Percentiles rank a stretch among this genome's conserved stretches.
phyloP scores from a whole-genome alignment of 2,113 vertebrate genomes.

The Tylochromis polylepis region DNA sequence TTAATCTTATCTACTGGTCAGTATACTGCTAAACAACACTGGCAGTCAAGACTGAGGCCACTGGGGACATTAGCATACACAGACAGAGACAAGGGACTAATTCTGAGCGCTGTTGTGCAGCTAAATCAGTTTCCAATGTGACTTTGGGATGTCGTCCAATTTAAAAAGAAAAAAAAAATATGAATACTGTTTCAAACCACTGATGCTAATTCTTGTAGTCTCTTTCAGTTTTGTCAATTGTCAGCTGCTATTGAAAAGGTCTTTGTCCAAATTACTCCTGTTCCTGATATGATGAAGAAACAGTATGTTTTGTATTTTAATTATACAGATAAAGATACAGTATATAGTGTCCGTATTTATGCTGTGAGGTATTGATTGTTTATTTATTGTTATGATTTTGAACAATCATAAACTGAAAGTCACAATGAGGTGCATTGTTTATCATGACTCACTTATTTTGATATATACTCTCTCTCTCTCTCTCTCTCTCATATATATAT shows the following conservation, averaged over 20 bases:
- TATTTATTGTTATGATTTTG: neutral
- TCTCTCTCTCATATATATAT: no score
- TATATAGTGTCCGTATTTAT: neutral
- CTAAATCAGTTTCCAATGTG: neutral
- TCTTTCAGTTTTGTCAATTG: neutral
- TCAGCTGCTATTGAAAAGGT: neutral
- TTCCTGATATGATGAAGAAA: neutral
- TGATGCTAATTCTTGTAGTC: neutral
- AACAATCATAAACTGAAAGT: neutral
- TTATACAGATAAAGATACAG: neutral
- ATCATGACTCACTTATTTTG: neutral
- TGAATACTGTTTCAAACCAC: neutral
- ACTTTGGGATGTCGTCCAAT: neutral
- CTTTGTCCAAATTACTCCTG: neutral
- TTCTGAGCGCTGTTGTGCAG: neutral
- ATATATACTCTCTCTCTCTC: no score
- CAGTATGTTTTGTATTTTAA: neutral
- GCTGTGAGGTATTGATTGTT: neutral
- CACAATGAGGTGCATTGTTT: neutral
- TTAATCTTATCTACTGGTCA: conserved; percentile 97
- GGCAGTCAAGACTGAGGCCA: neutral
- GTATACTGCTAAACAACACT: conserved; percentile 82
- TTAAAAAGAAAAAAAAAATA: neutral
- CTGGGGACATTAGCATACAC: neutral
- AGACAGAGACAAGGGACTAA: neutral